These are phyloP conservation scores for Ichneumoninae sp. DNA, from an alignment of 2,888 invertebrate species.

Conservation along the genomic window DNA sequence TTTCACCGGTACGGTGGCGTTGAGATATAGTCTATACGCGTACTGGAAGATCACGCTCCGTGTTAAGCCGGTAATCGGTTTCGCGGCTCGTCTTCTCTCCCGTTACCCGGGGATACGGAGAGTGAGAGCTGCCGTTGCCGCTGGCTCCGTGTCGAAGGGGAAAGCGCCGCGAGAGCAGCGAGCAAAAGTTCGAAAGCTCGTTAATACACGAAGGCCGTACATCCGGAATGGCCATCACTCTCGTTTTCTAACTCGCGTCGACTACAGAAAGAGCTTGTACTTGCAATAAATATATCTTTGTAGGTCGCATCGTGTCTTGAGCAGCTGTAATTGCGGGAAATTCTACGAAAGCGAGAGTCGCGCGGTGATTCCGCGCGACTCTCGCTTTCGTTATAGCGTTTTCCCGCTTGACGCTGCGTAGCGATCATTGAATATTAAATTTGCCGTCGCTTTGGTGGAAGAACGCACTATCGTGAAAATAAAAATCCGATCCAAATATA, in stretches of 20 bases:
- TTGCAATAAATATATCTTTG: slow-evolving; percentile 39
- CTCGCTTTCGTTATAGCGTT: no score
- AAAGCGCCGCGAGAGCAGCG: slow-evolving; percentile 43
- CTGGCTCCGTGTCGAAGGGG: slow-evolving; percentile 33
- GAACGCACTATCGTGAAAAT: not conserved
- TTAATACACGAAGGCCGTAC: slow-evolving; percentile 22
- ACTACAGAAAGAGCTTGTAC: not conserved
- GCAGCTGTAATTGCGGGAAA: not conserved
- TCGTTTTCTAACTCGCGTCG: slow-evolving; percentile 46
- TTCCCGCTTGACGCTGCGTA: not conserved
- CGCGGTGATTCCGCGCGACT: no score
- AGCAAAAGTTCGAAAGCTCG: slow-evolving; percentile 56
- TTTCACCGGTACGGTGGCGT: not conserved
- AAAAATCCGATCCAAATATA: no score
- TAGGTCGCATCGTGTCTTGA: not conserved
- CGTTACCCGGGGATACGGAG: slow-evolving; percentile 13
- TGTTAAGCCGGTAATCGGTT: slow-evolving; percentile 55
- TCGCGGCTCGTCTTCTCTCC: slow-evolving; percentile 49
- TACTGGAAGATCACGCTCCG: slow-evolving; percentile 26
- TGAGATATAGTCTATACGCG: slow-evolving; percentile 34
- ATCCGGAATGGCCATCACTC: slow-evolving; percentile 42
- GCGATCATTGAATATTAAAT: not conserved
- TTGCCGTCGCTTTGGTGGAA: not conserved
- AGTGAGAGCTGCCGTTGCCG: slow-evolving; percentile 24
- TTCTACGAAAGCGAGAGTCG: slow-evolving; percentile 28